Evolutionary conservation across 2,888 invertebrate genomes (phyloP), one percentile per base, ranked within the genome.

Genomic region (Rhaphigaster nebulosa): DNA sequence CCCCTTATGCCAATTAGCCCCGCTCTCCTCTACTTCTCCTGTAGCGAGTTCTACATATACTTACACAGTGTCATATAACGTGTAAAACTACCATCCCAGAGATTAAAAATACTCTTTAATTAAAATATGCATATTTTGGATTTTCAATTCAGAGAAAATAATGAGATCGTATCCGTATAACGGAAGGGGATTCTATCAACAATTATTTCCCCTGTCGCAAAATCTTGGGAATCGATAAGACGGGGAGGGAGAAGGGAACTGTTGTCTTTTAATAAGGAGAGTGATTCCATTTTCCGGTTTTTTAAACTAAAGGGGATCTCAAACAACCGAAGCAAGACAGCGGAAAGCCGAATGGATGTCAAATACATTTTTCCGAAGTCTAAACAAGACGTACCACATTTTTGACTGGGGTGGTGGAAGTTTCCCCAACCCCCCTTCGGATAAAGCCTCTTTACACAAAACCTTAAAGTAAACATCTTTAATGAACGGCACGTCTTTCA

Each of bases 391-490:
- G 50, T 87, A 52, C 50, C 50, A 52, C 50, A 87, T 87, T 87
- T 87, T 52, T 50, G 80, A 41, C 4, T 80, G 41, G 80, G 80
- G 38, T 26, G 80, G 80, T 41, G 5, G 80, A 29, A 80, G 29
- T n/a, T 41, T 65, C 34, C 88, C 41, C 60, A 45, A 18, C 50
- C 89, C 89, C n/a, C 89, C 70, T 65, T 45, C 41, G 70, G 60
- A 70, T 65, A 89, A 89, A 89, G 70, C 89, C 70, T 89, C 89
- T 89, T 89, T 89, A 89, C 89, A 89, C 89, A 89, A 89, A 89
- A 89, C 56, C 89, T 89, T 65, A 89, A 89, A 89, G 89, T 41
- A 89, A 89, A 89, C 89, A 89, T 89, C 89, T 89, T 89, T 89
- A 89, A 89, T 89, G 89, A 89, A 89, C 89, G 89, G 65, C 70